Percentiles rank a stretch among this genome's conserved stretches.
phyloP scores from a whole-genome alignment of 2,888 invertebrate genomes.

The Andrena fulva region DNA sequence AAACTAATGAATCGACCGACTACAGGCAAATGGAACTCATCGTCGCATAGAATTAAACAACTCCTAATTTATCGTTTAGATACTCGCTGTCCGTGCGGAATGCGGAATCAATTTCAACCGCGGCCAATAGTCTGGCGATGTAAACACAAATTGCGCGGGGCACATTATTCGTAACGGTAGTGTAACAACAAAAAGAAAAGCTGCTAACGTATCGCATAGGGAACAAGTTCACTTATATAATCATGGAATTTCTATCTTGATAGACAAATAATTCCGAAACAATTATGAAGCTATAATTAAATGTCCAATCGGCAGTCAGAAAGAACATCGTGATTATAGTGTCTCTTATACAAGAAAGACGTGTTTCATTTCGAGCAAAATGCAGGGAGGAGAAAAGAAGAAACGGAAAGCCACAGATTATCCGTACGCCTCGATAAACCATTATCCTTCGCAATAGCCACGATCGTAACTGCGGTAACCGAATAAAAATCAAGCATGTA shows the following conservation, averaged over 20 bases:
- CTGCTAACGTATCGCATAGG: background rate
- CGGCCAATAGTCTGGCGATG: background rate
- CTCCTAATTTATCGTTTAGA: background rate
- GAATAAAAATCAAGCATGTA: background rate
- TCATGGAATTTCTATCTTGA: constrained; percentile 2
- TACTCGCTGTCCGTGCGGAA: too few species aligned
- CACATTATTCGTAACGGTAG: background rate
- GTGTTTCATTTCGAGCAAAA: too few species aligned
- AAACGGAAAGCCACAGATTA: background rate
- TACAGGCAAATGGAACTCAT: background rate
- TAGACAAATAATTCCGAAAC: background rate
- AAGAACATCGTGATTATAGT: too few species aligned
- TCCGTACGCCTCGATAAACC: background rate
- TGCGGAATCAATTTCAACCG: background rate
- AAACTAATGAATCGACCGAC: background rate
- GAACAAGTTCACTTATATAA: background rate
- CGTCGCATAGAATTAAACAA: background rate
- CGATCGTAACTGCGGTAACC: background rate
- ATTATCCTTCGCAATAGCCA: background rate
- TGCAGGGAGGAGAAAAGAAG: background rate
- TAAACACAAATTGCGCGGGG: background rate
- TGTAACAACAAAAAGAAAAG: background rate
- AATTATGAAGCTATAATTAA: background rate
- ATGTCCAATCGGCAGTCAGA: too few species aligned
- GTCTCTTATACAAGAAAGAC: too few species aligned